These are phyloP conservation scores for Gallirallus australis DNA, from an alignment of 2,797 vertebrate species.

Conservation along the genomic window DNA sequence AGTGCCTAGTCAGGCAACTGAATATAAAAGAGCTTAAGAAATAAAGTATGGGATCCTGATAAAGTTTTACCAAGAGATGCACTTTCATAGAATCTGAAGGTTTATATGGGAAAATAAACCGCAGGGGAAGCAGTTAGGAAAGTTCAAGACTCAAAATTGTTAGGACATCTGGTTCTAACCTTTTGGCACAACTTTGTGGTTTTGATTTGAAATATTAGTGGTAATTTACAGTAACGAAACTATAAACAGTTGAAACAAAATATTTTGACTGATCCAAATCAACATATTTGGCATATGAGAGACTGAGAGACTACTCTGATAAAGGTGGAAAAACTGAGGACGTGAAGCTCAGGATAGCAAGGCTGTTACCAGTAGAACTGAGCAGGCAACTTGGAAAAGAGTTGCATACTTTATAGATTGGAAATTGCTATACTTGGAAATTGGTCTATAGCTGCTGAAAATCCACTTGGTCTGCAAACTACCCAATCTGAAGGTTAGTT, in stretches of 20 bases:
- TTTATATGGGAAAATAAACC: neutral
- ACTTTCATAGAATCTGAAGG: neutral
- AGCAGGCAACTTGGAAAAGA: neutral
- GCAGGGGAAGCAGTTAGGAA: neutral
- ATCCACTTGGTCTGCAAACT: slow-evolving; percentile 21
- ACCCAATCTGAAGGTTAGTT: neutral
- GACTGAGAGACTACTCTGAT: neutral
- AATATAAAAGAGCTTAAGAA: neutral
- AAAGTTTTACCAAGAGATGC: neutral
- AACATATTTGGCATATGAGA: neutral
- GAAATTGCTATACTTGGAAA: slow-evolving; percentile 14
- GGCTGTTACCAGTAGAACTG: neutral
- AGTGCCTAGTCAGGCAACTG: neutral
- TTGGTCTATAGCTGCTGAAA: slow-evolving; percentile 15
- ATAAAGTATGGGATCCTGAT: neutral
- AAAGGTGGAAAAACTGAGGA: neutral
- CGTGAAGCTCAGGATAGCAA: neutral
- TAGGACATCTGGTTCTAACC: slow-evolving; percentile 30
- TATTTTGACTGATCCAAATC: neutral
- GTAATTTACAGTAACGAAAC: slow-evolving; percentile 17
- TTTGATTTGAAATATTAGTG: neutral
- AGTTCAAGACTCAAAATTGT: neutral
- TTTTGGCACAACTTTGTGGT: neutral
- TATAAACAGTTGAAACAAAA: neutral
- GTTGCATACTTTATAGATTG: neutral